Percentiles rank a stretch among this genome's conserved stretches.
These are phyloP conservation scores for Drosophila peninsularis DNA, from an alignment of 2,888 invertebrate species.

Conservation along the genomic window DNA sequence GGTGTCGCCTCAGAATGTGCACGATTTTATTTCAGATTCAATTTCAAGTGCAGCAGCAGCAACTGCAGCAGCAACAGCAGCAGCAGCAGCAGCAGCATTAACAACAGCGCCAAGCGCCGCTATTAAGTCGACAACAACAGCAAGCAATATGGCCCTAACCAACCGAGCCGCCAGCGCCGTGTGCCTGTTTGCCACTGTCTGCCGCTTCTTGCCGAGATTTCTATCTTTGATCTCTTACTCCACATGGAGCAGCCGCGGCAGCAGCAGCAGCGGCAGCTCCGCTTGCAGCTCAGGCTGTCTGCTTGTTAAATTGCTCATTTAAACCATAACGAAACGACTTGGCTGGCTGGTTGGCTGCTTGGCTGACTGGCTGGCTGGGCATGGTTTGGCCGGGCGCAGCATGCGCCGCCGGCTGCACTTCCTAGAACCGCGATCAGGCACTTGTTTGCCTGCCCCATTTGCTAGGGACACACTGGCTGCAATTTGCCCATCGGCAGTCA, in stretches of 20 bases:
- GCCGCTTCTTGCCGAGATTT: conserved; percentile 80
- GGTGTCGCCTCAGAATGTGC: conserved; percentile 80
- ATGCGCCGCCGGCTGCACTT: conserved; percentile 68
- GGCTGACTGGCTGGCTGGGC: conserved; percentile 42
- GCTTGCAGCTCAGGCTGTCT: conserved; percentile 24
- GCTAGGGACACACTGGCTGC: conserved; percentile 32
- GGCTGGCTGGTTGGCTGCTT: conserved; percentile 41
- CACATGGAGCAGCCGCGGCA: conserved; percentile 71
- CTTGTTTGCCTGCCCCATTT: conserved; percentile 37
- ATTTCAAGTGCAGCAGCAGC: conserved; percentile 80
- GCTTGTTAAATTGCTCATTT: conserved; percentile 72
- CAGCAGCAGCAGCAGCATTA: conserved; percentile 35
- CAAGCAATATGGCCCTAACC: conserved; percentile 78
- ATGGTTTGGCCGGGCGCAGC: conserved; percentile 54
- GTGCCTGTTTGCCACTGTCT: conserved; percentile 75
- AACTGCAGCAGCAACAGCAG: conserved; percentile 42
- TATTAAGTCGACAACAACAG: conserved; percentile 82
- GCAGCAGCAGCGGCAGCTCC: conserved; percentile 16
- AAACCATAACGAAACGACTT: conserved; percentile 75
- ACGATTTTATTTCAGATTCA: conserved; percentile 79
- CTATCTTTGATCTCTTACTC: conserved; percentile 83
- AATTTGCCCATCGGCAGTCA: conserved; percentile 66
- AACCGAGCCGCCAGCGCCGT: conserved; percentile 55
- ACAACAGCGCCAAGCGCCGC: conserved; percentile 74
- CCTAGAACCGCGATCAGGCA: conserved; percentile 64